Base-by-base conservation (phyloP, 2,113 vertebrate species). In the Sceloporus undulatus region DNA sequence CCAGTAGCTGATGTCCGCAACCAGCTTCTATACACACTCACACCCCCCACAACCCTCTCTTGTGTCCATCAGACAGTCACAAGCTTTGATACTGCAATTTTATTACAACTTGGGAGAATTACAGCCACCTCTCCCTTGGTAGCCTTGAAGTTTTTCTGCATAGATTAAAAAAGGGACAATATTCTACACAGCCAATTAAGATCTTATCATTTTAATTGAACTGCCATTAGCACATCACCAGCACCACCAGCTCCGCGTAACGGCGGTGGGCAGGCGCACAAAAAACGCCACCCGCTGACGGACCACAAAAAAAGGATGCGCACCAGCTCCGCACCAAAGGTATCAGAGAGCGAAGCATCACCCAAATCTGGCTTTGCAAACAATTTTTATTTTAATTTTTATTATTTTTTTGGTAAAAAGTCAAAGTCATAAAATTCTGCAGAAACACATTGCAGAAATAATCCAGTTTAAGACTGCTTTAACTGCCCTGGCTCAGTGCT, bases 121-220 rank as follows among this genome's bases (percentile, higher is more conserved):
- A 92, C 91, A 82, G 74, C 75, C 82, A 90, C 82, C 85, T 94
- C 82, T 94, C 88, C 88, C 89, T 59, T 81, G 74, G 48, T 89
- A 93, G 88, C 89, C 93, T 89, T 92, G 85, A 91, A 86, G 86
- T 86, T 77, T 86, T 77, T 91, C 83, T 83, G 93, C 94, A 93
- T 87, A 92, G 93, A 94, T 95, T 93, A 95, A 91, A 59, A 48
- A 48, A 74, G 92, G 92, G 90, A 94, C 93, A 94, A 92, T 94
- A 94, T 94, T 95, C 94, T 91, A 94, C 88, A 93, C 89, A 93
- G 92, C 87, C 93, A 94, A 96, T 95, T 96, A 94, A 95, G 95
- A 95, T 95, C 84, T 93, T 96, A 95, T 95, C 94, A 88, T 93
- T 93, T 95, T 95, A 95, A 96, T 91, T 96, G 95, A 96, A 94